A percentile compares a stretch with the other conserved stretches of the same genome.
phyloP scores from a whole-genome alignment of 2,888 invertebrate genomes.

The Dasypogon diadema region DNA sequence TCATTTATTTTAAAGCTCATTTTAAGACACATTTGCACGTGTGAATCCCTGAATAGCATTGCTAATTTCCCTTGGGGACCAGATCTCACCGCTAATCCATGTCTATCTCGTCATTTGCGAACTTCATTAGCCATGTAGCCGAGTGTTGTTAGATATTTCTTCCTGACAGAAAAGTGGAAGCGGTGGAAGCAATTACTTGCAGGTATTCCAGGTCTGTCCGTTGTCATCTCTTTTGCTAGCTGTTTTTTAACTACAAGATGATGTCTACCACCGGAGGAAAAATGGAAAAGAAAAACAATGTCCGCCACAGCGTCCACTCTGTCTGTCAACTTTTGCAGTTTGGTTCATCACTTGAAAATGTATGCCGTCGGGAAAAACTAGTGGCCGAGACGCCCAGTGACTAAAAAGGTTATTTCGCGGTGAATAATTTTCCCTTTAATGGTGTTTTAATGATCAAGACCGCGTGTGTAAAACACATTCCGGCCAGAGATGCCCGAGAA shows the following conservation, averaged over 20 bases:
- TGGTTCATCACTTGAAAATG: neutral
- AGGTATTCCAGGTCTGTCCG: neutral
- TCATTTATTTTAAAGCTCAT: constrained; percentile 25
- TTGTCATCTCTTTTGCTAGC: neutral
- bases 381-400: constrained; percentile 29
- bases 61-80: constrained; percentile 31
- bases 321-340: constrained; percentile 20
- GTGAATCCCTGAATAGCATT: constrained; percentile 38
- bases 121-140: constrained; percentile 17
- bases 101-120: constrained; percentile 26
- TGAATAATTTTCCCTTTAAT: constrained; percentile 53
- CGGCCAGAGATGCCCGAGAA: neutral
- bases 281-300: neutral
- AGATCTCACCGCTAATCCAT: constrained; percentile 1
- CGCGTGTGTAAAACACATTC: constrained; percentile 32
- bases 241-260: neutral
- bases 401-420: constrained; percentile 47
- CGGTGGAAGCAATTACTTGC: neutral
- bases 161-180: neutral
- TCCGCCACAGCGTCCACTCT: constrained; percentile 8
- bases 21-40: constrained; percentile 38
- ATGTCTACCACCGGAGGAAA: constrained; percentile 7
- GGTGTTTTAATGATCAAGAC: constrained; percentile 51
- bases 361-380: constrained; percentile 10
- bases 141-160: neutral